Conservation (phyloP, 2,797 vertebrate genomes). For the Rhynchotus rufescens region DNA sequence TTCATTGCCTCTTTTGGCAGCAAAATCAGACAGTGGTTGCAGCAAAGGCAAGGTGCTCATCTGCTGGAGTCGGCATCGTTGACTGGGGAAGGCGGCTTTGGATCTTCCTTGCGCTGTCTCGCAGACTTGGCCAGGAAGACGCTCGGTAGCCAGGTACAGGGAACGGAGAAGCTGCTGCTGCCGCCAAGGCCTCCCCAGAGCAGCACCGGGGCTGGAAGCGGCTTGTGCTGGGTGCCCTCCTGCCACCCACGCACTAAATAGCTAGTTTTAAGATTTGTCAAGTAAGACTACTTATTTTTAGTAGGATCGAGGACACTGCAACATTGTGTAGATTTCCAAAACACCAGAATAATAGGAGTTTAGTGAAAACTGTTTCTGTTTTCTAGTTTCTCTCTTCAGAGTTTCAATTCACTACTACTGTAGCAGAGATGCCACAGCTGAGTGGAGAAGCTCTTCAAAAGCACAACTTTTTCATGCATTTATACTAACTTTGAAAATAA, state of each 20-base stretch:
- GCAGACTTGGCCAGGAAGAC: not conserved
- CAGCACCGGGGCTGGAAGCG: not conserved
- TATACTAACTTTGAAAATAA: not conserved
- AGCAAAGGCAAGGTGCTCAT: not conserved
- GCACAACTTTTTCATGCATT: not conserved
- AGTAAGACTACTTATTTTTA: not conserved
- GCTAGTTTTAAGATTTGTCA: not conserved
- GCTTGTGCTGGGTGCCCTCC: too few species aligned
- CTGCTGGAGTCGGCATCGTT: not conserved
- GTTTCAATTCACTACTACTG: fast-evolving
- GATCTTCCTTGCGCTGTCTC: not conserved
- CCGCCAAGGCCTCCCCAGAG: not conserved
- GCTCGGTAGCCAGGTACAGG: not conserved
- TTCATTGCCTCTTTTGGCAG: not conserved
- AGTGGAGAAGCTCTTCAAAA: not conserved
- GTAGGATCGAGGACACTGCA: not conserved
- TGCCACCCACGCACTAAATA: too few species aligned
- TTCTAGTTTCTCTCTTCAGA: not conserved
- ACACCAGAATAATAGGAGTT: not conserved
- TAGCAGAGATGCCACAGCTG: fast-evolving
- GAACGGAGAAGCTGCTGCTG: not conserved
- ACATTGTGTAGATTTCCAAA: not conserved
- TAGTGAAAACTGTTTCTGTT: not conserved
- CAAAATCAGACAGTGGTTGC: not conserved
- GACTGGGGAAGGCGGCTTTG: not conserved